phyloP scores from a whole-genome alignment of 2,888 invertebrate genomes.

The Allygus modestus region DNA sequence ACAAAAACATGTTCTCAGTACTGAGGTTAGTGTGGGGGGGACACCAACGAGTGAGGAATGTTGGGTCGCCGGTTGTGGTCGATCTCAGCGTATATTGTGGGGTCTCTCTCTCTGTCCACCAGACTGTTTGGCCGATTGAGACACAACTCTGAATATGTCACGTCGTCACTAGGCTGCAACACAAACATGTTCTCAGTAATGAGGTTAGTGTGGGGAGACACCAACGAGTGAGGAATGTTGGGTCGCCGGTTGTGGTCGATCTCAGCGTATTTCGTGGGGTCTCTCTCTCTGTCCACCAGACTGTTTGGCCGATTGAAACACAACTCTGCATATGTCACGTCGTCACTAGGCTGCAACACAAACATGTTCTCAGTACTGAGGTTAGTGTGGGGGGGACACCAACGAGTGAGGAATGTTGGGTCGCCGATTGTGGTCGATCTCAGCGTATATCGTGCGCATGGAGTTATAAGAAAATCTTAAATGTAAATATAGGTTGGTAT shows the following conservation, averaged over 20 bases:
- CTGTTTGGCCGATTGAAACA: constrained; percentile 78
- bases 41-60: constrained; percentile 63
- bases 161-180: constrained; percentile 75
- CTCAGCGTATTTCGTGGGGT: constrained; percentile 85
- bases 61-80: constrained; percentile 79
- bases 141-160: constrained; percentile 81
- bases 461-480: no score
- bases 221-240: constrained; percentile 62
- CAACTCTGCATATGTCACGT: constrained; percentile 81
- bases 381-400: constrained; percentile 60
- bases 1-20: no score
- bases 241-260: constrained; percentile 81
- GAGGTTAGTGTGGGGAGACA: constrained; percentile 69
- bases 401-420: constrained; percentile 62
- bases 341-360: constrained; percentile 73
- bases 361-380: constrained; percentile 47
- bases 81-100: constrained; percentile 86
- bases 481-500: no score
- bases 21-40: no score
- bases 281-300: constrained; percentile 78
- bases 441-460: constrained; percentile 86
- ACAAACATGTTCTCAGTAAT: constrained; percentile 33
- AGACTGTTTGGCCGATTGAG: constrained; percentile 78
- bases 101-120: constrained; percentile 79
- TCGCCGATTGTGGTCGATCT: constrained; percentile 83